Evolutionary conservation across 2,888 invertebrate genomes (phyloP).

Genomic region (Biston betularia): DNA sequence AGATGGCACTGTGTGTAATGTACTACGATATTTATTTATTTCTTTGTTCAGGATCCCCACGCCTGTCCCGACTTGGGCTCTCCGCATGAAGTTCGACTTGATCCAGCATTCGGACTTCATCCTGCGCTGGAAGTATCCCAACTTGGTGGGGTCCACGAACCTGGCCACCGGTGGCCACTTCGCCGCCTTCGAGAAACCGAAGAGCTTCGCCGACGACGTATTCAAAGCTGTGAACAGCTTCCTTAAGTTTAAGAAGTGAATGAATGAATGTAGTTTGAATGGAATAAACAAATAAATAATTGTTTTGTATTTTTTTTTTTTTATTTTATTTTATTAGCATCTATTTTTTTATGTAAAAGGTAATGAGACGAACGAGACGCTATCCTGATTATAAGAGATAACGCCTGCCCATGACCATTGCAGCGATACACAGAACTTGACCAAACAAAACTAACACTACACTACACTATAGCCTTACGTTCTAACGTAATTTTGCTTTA

Average conservation of each 20-base stretch:
- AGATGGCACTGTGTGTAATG: too few species aligned
- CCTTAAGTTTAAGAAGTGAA: conserved; percentile 44
- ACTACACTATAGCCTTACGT: too few species aligned
- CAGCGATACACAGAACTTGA: too few species aligned
- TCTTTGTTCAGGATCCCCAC: conserved; percentile 87
- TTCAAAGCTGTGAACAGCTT: conserved; percentile 69
- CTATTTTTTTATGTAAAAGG: too few species aligned
- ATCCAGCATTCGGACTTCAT: conserved; percentile 86
- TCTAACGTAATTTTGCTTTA: too few species aligned
- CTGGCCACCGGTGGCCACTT: conserved; percentile 93
- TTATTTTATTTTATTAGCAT: too few species aligned
- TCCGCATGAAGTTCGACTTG: conserved; percentile 90
- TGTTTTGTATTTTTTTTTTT: background rate
- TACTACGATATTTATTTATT: too few species aligned
- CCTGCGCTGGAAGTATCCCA: conserved; percentile 87
- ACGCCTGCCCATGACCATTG: too few species aligned
- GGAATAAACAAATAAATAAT: conserved; percentile 1
- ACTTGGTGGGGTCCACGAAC: conserved; percentile 89
- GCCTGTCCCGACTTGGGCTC: conserved; percentile 90
- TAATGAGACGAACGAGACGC: too few species aligned
- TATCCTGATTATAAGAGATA: too few species aligned
- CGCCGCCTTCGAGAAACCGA: conserved; percentile 92
- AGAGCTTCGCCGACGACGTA: conserved; percentile 89
- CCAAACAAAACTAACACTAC: too few species aligned
- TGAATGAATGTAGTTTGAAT: background rate